These are phyloP conservation scores for Tangara arthus DNA, from an alignment of 2,797 vertebrate genomes.

Conservation along the genomic window DNA sequence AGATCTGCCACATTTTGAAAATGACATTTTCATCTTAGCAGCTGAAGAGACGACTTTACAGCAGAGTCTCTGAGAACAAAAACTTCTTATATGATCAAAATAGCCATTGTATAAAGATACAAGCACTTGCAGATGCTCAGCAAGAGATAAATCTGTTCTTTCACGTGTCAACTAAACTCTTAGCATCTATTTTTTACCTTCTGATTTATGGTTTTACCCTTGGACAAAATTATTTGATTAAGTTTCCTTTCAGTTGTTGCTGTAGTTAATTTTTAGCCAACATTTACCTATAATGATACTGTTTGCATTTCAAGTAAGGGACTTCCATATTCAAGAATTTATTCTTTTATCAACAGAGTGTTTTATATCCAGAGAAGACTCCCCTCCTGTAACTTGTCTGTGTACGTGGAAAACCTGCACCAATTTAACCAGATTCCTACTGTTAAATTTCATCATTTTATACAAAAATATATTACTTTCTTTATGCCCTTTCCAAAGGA, in stretches of 20 bases:
- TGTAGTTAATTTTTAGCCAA: not conserved
- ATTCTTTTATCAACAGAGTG: not conserved
- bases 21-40: not conserved
- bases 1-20: not conserved
- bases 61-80: not conserved
- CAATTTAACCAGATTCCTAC: not conserved
- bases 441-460: not conserved
- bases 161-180: not conserved
- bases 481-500: not conserved
- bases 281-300: not conserved
- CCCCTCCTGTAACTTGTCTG: not conserved
- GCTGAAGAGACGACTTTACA: not conserved
- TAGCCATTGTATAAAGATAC: not conserved
- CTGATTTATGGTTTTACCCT: not conserved
- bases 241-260: not conserved
- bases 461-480: not conserved
- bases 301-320: not conserved
- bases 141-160: not conserved
- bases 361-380: not conserved
- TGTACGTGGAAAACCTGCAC: not conserved
- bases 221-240: not conserved
- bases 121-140: not conserved
- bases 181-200: not conserved
- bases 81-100: not conserved
- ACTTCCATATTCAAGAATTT: not conserved